Base-by-base conservation (phyloP, 2,113 vertebrate species). In the Aldabrachelys gigantea region DNA sequence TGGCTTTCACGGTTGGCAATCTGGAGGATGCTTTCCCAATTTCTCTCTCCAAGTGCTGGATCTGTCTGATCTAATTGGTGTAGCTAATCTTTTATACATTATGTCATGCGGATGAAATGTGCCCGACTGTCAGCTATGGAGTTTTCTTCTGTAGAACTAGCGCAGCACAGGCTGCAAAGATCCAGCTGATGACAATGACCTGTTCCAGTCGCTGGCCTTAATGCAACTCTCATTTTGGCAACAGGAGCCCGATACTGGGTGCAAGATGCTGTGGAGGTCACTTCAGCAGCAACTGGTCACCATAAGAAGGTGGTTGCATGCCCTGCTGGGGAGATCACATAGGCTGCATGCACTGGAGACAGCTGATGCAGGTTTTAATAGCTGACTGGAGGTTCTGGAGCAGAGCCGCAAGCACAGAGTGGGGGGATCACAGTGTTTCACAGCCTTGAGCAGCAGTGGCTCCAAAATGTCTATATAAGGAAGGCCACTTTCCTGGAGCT, bases 101-200 rank as follows among this genome's bases (percentile, higher is more conserved):
- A 69, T 84, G 22, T 25, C 16, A 24, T 16, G 24, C 50, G n/a
- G 35, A 17, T 13, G 84, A 75, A 89, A 90, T 38, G n/a, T 56
- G 9, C 10, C 93, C 7, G 89, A 88, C n/a, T 49, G 54, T 8
- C 22, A 89, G 3, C 12, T 4, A 3, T 87, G 41, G 7, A 69
- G 59, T 90, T 27, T 57, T 31, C 53, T 87, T 1, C 72, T 44
- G 19, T 38, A 76, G 72, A 1, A 86, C 44, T 72, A 44, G 14
- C 80, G 1, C 44, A 80, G 62, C 14, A 38, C 80, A 82, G 6
- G 0, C 0, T 50, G 3, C 49, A 65, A 2, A 35, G 29, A 21
- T 38, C 69, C n/a, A 72, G 69, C 69, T 44, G 25, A 44, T 0
- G 0, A 35, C 38, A 72, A 56, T 87, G 65, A 59, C 49, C 14